These are phyloP conservation scores for Tachina lurida DNA, from an alignment of 2,888 invertebrate genomes.

Conservation along the genomic window DNA sequence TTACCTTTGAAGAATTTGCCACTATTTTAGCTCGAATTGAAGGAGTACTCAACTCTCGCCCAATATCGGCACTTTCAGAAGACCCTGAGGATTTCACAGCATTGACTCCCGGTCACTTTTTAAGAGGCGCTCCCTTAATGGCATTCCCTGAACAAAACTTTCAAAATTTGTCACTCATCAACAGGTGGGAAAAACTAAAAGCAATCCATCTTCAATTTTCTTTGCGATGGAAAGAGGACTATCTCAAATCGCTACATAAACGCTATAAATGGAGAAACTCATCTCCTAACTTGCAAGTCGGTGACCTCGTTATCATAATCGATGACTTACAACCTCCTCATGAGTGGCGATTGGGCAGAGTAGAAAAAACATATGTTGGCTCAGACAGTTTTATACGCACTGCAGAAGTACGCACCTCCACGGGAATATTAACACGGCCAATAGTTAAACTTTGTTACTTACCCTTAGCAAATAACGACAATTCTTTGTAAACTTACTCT, in stretches of 20 bases:
- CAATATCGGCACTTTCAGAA: too few species aligned
- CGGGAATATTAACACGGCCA: neutral
- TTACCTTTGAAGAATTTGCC: too few species aligned
- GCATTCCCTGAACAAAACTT: slow-evolving; percentile 28
- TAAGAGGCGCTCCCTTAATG: slow-evolving; percentile 13
- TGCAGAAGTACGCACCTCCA: neutral
- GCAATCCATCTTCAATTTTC: neutral
- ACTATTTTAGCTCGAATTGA: neutral
- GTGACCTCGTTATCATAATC: too few species aligned
- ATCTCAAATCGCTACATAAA: neutral
- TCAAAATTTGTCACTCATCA: slow-evolving; percentile 3
- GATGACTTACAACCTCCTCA: too few species aligned
- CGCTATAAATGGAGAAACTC: neutral
- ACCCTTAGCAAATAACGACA: too few species aligned
- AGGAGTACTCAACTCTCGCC: too few species aligned
- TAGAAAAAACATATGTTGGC: neutral
- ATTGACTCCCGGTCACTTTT: slow-evolving; percentile 55
- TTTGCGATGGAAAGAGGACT: neutral
- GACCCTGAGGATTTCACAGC: neutral
- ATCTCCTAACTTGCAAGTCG: too few species aligned
- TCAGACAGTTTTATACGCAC: neutral
- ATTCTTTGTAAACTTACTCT: too few species aligned
- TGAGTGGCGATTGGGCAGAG: neutral
- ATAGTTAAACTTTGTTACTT: neutral
- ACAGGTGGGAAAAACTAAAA: neutral